Evolutionary conservation across 2,888 invertebrate genomes (phyloP).

Genomic region (Microplitis deprimator): DNA sequence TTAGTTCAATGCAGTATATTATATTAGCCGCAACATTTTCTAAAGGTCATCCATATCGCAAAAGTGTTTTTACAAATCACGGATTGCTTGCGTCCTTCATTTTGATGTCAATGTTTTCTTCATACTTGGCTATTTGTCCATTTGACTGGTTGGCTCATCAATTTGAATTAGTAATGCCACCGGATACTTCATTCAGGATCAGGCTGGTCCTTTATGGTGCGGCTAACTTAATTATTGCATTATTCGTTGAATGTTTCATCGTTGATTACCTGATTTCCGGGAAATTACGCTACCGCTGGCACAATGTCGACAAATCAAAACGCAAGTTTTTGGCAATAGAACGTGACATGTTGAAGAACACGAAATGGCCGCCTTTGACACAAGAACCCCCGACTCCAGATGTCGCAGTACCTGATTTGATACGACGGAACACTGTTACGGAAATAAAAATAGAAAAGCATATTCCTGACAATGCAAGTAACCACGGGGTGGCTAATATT

Average conservation of each 20-base stretch:
- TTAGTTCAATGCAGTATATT: conserved; percentile 93
- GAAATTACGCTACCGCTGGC: conserved; percentile 74
- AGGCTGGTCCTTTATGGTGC: conserved; percentile 74
- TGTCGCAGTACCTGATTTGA: conserved; percentile 62
- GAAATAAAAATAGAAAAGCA: conserved; percentile 67
- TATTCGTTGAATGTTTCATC: conserved; percentile 76
- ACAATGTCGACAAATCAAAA: conserved; percentile 75
- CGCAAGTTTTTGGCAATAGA: conserved; percentile 79
- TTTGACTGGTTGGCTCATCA: conserved; percentile 76
- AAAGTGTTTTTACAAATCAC: conserved; percentile 86
- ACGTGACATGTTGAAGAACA: conserved; percentile 74
- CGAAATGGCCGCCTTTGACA: conserved; percentile 78
- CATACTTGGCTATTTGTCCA: conserved; percentile 81
- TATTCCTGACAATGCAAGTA: conserved; percentile 25
- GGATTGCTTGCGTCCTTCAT: conserved; percentile 81
- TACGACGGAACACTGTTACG: conserved; percentile 64
- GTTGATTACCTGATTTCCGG: conserved; percentile 77
- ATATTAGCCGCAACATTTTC: conserved; percentile 90
- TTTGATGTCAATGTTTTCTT: conserved; percentile 78
- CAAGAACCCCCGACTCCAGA: conserved; percentile 65
- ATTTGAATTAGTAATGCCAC: conserved; percentile 80
- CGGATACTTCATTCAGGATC: conserved; percentile 75
- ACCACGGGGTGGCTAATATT: too few species aligned
- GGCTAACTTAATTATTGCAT: conserved; percentile 73
- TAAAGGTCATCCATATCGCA: conserved; percentile 91